Conservation (phyloP, 2,797 vertebrate species). For the Pteropus rufus region DNA sequence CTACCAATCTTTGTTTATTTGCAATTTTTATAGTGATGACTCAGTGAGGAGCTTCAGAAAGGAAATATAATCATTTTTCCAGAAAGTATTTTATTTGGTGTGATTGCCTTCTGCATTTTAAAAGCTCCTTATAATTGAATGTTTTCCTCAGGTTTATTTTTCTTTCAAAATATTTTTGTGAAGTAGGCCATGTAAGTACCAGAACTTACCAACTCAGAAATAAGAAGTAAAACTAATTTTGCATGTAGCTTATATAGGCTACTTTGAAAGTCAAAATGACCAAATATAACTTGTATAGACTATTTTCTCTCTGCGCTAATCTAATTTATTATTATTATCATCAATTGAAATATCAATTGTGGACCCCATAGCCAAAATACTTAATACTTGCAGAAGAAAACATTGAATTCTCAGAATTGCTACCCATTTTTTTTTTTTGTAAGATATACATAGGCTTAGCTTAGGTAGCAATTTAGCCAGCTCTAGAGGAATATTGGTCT, state of each 20-base stretch:
- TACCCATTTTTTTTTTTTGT: background rate
- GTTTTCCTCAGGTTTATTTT: background rate
- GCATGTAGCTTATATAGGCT: background rate
- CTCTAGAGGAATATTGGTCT: background rate
- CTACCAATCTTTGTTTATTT: background rate
- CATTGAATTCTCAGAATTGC: background rate
- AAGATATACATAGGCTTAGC: background rate
- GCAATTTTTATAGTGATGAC: background rate
- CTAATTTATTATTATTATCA: background rate
- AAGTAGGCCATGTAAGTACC: background rate
- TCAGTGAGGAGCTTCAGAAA: background rate
- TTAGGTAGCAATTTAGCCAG: background rate
- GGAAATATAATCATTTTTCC: background rate
- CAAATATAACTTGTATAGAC: background rate
- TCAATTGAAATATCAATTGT: background rate
- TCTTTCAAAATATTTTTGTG: background rate
- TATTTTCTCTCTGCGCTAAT: background rate
- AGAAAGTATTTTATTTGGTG: background rate
- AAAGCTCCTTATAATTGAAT: background rate
- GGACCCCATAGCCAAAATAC: background rate
- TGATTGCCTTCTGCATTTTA: background rate
- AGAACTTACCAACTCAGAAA: background rate
- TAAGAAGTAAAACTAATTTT: background rate
- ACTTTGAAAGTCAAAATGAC: background rate
- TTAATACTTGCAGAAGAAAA: background rate